phyloP scores from a whole-genome alignment of 2,888 invertebrate species.

The Drosophila suboccidentalis region DNA sequence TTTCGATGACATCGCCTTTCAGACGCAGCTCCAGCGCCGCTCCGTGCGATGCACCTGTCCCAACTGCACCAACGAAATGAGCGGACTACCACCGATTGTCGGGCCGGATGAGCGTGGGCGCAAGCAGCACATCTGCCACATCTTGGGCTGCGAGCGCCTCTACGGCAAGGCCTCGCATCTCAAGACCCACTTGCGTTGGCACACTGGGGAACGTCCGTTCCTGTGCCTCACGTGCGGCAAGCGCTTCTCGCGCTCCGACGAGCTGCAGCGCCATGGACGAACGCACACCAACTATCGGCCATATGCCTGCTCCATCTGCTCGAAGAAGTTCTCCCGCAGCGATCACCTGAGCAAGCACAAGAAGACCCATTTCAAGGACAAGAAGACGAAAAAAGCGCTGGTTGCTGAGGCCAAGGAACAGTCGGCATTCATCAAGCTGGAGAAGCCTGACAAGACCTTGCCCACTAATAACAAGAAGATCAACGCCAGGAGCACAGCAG shows the following conservation, averaged over 20 bases:
- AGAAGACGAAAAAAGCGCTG: slow-evolving; percentile 83
- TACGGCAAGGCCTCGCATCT: slow-evolving; percentile 98
- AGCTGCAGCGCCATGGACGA: slow-evolving; percentile 94
- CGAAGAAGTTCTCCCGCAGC: slow-evolving; percentile 96
- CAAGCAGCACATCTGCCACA: slow-evolving; percentile 94
- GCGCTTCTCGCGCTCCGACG: slow-evolving; percentile 96
- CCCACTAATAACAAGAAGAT: slow-evolving; percentile 40
- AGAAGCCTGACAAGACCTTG: slow-evolving; percentile 56
- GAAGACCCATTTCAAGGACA: slow-evolving; percentile 90
- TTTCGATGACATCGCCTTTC: slow-evolving; percentile 85
- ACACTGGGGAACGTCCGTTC: slow-evolving; percentile 96
- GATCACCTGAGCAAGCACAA: slow-evolving; percentile 97
- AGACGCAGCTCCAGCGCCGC: slow-evolving; percentile 88
- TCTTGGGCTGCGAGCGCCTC: slow-evolving; percentile 94
- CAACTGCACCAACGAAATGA: slow-evolving; percentile 93
- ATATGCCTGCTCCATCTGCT: slow-evolving; percentile 94
- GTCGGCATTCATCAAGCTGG: slow-evolving; percentile 64
- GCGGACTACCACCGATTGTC: slow-evolving; percentile 90
- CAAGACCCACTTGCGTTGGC: slow-evolving; percentile 97
- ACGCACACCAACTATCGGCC: slow-evolving; percentile 96
- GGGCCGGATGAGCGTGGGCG: slow-evolving; percentile 91
- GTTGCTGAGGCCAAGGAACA: slow-evolving; percentile 81
- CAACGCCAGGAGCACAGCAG: slow-evolving; percentile 23
- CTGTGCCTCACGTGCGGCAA: slow-evolving; percentile 96
- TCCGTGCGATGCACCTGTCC: slow-evolving; percentile 92